A percentile compares a stretch with the other conserved stretches of the same genome.
Conservation (phyloP, 2,797 vertebrate genomes). For the Prionace glauca region DNA sequence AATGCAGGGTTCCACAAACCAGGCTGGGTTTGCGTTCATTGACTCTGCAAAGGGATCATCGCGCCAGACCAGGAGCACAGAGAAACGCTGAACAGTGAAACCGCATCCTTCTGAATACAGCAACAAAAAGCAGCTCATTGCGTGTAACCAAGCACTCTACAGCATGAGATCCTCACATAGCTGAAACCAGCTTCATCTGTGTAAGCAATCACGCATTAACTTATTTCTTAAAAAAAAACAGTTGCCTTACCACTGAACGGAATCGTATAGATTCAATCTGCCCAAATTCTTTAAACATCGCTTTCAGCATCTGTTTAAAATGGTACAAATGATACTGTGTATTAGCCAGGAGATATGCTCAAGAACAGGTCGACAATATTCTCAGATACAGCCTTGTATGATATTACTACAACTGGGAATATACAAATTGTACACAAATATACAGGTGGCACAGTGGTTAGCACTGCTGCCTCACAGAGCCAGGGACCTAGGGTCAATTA, state of each 20-base stretch:
- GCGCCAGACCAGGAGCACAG: neutral
- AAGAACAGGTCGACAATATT: neutral
- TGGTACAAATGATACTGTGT: neutral
- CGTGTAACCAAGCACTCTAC: neutral
- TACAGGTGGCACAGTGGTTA: too few relatives aligned
- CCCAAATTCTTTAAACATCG: conserved; percentile 74
- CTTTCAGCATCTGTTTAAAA: conserved; percentile 61
- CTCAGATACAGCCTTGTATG: neutral
- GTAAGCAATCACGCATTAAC: neutral
- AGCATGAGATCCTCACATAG: neutral
- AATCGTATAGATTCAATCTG: conserved; percentile 80
- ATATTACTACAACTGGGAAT: neutral
- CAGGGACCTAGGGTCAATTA: too few relatives aligned
- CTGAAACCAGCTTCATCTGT: neutral
- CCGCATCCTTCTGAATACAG: neutral
- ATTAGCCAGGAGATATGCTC: neutral
- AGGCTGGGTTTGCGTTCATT: neutral
- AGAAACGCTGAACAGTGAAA: neutral
- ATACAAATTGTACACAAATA: too few relatives aligned
- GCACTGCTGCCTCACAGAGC: too few relatives aligned
- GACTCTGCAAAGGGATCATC: neutral
- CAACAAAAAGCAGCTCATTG: neutral
- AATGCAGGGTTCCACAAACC: neutral
- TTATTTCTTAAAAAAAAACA: conserved; percentile 6
- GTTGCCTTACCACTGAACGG: conserved; percentile 75